Conservation (phyloP, 2,113 vertebrate genomes). For the Tychaedon coryphoeus region DNA sequence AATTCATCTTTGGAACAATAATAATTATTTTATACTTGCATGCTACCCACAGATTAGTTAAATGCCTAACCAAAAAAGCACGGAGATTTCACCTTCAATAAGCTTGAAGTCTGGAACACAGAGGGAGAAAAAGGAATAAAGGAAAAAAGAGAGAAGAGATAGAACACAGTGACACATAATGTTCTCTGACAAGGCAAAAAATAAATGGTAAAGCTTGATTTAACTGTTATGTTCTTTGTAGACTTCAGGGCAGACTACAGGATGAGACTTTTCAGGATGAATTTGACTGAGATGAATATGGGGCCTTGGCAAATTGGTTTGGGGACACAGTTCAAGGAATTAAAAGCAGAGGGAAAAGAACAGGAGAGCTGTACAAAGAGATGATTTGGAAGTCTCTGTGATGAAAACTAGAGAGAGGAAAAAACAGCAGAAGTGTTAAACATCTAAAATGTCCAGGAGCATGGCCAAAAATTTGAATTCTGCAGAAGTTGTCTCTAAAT, state of each 20-base stretch:
- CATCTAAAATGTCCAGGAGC: background rate
- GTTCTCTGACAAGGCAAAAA: background rate
- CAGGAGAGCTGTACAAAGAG: background rate
- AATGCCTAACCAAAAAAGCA: background rate
- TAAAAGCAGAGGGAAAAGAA: background rate
- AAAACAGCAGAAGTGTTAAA: background rate
- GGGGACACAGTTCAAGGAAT: background rate
- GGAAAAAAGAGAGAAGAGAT: background rate
- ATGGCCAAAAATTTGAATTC: background rate
- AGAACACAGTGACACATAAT: background rate
- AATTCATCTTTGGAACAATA: background rate
- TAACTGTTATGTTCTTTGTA: background rate
- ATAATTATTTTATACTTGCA: background rate
- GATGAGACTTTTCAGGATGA: background rate
- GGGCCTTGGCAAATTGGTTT: background rate
- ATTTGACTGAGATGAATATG: background rate
- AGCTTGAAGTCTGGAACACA: background rate
- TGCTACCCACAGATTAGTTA: background rate
- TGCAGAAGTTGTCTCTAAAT: accelerated
- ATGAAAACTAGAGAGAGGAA: background rate
- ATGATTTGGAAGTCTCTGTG: background rate
- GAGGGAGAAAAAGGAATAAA: background rate
- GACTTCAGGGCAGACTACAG: background rate
- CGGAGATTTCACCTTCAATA: background rate
- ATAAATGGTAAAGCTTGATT: background rate